Evolutionary conservation across 2,113 vertebrate genomes (phyloP), one percentile per base, ranked within the genome.

Genomic region (Anarrhichthys ocellatus): DNA sequence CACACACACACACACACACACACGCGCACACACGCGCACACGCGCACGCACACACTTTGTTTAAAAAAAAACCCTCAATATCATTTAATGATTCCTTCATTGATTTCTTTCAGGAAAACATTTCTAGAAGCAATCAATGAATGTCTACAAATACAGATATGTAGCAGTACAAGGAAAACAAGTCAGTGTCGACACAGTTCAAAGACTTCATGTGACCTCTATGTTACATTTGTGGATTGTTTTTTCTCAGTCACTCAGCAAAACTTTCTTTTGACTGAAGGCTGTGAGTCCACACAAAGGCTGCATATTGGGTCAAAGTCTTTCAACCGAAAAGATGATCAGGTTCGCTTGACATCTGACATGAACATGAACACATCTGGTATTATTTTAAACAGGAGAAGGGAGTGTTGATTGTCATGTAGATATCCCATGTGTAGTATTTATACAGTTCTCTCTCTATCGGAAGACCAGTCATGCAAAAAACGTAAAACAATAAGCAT

Each of bases 351-450:
- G 83, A 78, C 91, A 15, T 68, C 20, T 73, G 78, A 81, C 87
- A 54, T 18, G 64, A 87, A 44, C 36, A 64, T 34, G 76, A 86
- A 87, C 83, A 92, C 91, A 94, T 91, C 91, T 94, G 93, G 84
- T 89, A 50, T 80, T n/a, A 61, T 83, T 93, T 87, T 78, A 87
- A 54, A 75, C 14, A 13, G 56, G 50, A 90, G 83, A 81, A 75
- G 48, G 66, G 82, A 81, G 83, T 73, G 88, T 68, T 90, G 90
- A 83, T 84, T 71, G 83, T 84, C 69, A 84, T 34, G 80, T 83
- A 84, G 81, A 83, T 86, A 89, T 89, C 88, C 87, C 46, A 29
- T 38, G 9, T 58, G 71, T 24, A 63, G 84, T 86, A 84, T 88
- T 91, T 87, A 84, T 52, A 71, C 75, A 87, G 32, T 73, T 81